phyloP scores from a whole-genome alignment of 1,140 invertebrate genomes.

The Aporrectodea caliginosa region DNA sequence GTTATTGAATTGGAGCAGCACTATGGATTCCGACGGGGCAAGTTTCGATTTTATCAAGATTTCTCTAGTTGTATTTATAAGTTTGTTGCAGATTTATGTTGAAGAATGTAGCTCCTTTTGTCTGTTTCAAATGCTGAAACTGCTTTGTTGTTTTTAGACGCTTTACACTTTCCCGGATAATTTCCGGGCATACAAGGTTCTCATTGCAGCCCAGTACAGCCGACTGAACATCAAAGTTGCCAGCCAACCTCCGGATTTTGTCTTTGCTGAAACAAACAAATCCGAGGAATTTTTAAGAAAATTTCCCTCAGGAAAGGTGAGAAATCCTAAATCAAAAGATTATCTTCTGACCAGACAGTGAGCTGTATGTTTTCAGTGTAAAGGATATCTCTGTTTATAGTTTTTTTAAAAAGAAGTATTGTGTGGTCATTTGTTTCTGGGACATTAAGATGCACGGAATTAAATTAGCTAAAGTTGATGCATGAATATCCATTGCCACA shows the following conservation, averaged over 20 bases:
- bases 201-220: conserved; percentile 91
- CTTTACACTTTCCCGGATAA: conserved; percentile 93
- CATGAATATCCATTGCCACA: too few species aligned
- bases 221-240: conserved; percentile 76
- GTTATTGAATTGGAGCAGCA: too few species aligned
- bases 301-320: conserved; percentile 90
- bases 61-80: too few species aligned
- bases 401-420: not conserved
- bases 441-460: too few species aligned
- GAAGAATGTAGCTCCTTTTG: too few species aligned
- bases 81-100: too few species aligned
- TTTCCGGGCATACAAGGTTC: conserved; percentile 81
- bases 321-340: conserved; percentile 13
- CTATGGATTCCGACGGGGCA: too few species aligned
- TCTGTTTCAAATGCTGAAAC: too few species aligned
- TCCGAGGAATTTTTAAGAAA: conserved; percentile 79
- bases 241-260: conserved; percentile 68
- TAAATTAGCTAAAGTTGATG: too few species aligned
- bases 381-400: not conserved
- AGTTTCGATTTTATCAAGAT: too few species aligned
- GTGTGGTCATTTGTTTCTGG: not conserved
- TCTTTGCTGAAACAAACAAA: conserved; percentile 91
- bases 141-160: too few species aligned
- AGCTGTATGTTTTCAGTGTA: not conserved
- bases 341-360: not conserved